A percentile compares a stretch with the other conserved stretches of the same genome.
phyloP scores from a whole-genome alignment of 2,113 vertebrate species.

The Myodes glareolus region DNA sequence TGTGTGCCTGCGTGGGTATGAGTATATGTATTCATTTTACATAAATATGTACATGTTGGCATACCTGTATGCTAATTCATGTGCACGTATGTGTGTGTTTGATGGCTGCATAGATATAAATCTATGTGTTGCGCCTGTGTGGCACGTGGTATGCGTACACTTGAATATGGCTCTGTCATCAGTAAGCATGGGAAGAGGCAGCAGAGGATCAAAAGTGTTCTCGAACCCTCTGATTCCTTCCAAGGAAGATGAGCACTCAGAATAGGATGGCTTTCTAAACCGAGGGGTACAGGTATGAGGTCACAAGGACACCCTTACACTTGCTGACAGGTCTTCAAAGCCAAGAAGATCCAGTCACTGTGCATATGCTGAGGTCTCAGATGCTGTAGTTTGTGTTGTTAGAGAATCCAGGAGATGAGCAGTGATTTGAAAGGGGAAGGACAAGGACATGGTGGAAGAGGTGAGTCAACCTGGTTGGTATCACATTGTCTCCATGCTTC shows the following conservation, averaged over 20 bases:
- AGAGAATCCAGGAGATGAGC: background rate
- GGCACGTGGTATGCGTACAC: too few relatives aligned
- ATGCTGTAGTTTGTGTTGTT: background rate
- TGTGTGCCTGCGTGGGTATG: background rate
- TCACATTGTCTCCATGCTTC: background rate
- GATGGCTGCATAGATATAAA: background rate
- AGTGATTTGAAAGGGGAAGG: background rate
- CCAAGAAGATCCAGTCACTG: background rate
- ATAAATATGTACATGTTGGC: background rate
- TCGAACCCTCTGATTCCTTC: too few relatives aligned
- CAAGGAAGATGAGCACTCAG: background rate
- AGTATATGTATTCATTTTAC: background rate
- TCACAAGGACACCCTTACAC: background rate
- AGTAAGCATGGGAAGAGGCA: background rate
- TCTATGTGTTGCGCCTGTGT: background rate
- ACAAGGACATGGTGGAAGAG: background rate
- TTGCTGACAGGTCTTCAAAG: background rate
- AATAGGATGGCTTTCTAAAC: background rate
- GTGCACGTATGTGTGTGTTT: background rate
- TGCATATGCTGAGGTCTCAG: background rate
- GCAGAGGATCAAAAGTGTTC: background rate
- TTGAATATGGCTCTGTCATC: background rate
- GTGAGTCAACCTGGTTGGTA: background rate
- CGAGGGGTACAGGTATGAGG: background rate
- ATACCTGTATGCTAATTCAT: background rate